Conservation (phyloP, 2,113 vertebrate species). For the Rhodinocichla rosea region DNA sequence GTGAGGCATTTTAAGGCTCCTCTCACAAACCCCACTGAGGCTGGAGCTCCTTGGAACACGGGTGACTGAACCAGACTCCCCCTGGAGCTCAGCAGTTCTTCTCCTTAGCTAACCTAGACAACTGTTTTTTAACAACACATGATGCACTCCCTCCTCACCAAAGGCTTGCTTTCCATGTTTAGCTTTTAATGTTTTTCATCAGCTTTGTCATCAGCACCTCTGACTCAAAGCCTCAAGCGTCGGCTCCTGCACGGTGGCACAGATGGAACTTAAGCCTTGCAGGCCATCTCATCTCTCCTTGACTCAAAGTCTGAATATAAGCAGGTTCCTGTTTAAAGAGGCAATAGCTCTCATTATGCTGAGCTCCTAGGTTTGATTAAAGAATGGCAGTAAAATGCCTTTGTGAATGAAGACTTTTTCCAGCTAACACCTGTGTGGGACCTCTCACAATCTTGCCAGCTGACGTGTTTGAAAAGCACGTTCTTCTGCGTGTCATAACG, state of each 20-base stretch:
- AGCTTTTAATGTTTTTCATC: slow-evolving; percentile 21
- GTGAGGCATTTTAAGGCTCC: neutral
- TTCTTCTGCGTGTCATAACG: neutral
- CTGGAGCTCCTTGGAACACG: neutral
- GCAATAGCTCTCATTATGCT: neutral
- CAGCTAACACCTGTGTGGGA: slow-evolving; percentile 17
- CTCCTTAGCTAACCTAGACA: slow-evolving; percentile 13
- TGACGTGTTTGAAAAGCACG: neutral
- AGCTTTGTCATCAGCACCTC: slow-evolving; percentile 19
- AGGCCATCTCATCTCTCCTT: neutral
- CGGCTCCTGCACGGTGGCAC: neutral
- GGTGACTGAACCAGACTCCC: neutral
- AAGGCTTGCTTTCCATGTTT: neutral
- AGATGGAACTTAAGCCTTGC: neutral
- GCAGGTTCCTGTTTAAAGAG: neutral
- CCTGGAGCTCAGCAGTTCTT: neutral
- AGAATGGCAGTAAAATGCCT: neutral
- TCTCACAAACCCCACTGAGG: neutral
- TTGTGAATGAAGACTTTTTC: slow-evolving; percentile 14
- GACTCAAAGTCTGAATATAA: neutral
- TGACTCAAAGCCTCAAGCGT: neutral
- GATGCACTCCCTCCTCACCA: neutral
- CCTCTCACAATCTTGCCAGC: neutral
- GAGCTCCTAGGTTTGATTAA: neutral
- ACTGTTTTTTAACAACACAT: neutral